Base-by-base conservation (phyloP, 2,113 vertebrate species). In the Lethenteron reissneri region DNA sequence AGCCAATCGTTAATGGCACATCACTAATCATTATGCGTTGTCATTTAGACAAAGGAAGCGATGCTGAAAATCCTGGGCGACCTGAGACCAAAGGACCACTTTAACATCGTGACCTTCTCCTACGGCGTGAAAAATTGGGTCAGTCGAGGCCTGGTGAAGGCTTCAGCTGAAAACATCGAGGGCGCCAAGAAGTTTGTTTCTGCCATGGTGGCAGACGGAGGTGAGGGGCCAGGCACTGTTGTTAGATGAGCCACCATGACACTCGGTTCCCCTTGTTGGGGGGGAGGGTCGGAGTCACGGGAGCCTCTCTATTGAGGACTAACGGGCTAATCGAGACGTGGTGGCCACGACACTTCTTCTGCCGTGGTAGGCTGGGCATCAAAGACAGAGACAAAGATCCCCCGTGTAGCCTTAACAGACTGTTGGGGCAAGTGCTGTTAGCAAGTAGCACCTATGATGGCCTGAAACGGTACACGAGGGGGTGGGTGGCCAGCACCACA, bases 51-150 rank as follows among this genome's bases (percentile, higher is more conserved):
- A 0, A 74, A 9, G 41, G 77, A 79, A 58, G 82, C 83, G n/a
- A 73, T 85, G 21, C 1, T 78, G 73, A 81, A 82, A 79, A 80
- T 84, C 72, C 73, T 85, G 69, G 77, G 71, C 14, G 83, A 85
- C 62, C 81, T 84, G 25, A 75, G 17, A 10, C 75, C 76, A 2
- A 72, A 75, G 56, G 83, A 85, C 64, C 77, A 68, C 64, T 68
- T 68, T 21, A 68, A 68, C 25, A 68, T 68, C 9, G 8, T 68
- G 9, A 68, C 64, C 64, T 68, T 68, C 25, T 68, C 64, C 25
- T n/a, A 21, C 25, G 8, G 64, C 25, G 64, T 68, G 9, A 21
- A 68, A 10, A 57, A 1, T 3, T 74, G 75, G 58, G 82, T 80
- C 81, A 75, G 74, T 21, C 74, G 73, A 9, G 72, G 60, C 0